Conservation (phyloP, 1,140 invertebrate genomes). For the Hestina assimilis region DNA sequence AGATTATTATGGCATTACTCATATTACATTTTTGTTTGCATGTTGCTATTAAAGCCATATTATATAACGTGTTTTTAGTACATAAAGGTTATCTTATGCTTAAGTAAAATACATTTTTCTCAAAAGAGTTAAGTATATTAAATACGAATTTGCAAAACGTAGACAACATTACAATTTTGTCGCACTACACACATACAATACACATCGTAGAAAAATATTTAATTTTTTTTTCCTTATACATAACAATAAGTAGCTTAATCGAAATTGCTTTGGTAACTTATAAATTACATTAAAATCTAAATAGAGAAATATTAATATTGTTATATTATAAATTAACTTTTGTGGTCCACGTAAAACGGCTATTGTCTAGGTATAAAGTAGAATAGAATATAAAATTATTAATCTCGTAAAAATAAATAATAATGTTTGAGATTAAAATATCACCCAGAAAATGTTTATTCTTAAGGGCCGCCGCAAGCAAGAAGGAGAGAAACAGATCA, state of each 20-base stretch:
- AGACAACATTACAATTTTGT: conserved; percentile 37
- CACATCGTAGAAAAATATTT: conserved; percentile 58
- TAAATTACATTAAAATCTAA: conserved; percentile 31
- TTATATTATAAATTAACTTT: conserved; percentile 8
- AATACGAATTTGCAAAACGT: conserved; percentile 46
- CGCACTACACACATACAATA: conserved; percentile 11
- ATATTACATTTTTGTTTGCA: conserved; percentile 53
- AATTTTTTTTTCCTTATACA: conserved; percentile 35
- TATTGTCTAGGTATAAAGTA: background rate
- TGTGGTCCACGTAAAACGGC: conserved; percentile 13
- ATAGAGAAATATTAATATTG: conserved; percentile 1
- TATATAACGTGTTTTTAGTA: conserved; percentile 61
- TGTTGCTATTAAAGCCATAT: conserved; percentile 68
- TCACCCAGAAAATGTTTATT: conserved; percentile 1
- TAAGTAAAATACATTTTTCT: conserved; percentile 53
- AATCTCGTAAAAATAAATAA: background rate
- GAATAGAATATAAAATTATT: background rate
- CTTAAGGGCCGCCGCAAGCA: background rate
- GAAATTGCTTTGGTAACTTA: conserved; percentile 76
- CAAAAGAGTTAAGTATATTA: conserved; percentile 67
- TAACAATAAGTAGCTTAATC: conserved; percentile 38
- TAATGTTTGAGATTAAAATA: conserved; percentile 1
- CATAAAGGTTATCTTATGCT: conserved; percentile 51
- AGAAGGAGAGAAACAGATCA: too few species aligned
- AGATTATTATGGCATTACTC: conserved; percentile 48